Evolutionary conservation across 1,140 invertebrate species (phyloP), one percentile per base, ranked within the genome.

Genomic region (Dendroctonus valens): DNA sequence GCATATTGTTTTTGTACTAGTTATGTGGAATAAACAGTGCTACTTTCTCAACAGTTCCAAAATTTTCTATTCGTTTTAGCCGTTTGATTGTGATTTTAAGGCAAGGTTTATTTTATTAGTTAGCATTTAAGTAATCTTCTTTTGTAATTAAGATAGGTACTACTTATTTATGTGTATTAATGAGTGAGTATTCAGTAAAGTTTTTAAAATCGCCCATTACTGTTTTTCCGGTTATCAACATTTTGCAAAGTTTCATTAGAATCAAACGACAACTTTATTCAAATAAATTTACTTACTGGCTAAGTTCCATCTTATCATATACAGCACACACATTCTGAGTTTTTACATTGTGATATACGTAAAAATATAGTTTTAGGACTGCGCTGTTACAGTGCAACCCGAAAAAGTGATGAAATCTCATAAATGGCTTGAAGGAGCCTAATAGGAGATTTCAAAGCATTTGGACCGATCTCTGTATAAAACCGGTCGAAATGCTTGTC

Each of bases 251-350:
- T 26, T 26, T 26, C 26, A 26, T 26, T 26, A 26, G 26, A 46
- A 46, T 46, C 9, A 46, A 26, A 26, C 51, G 26, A 53, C 12
- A 53, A 26, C 11, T 37, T 15, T 55, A 55, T 40, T 55, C 41
- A 55, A 55, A 55, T 55, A 52, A 52, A 55, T 55, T 55, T 55
- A 40, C 41, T 55, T n/a, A n/a, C 8, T 52, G 8, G 9, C 8
- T 9, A 12, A 52, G 11, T 11, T 52, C 15, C 15, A 52, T 52
- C 9, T 15, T 52, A 37, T 40, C 6, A 41, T 55, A 55, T 11
- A 55, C 26, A 37, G 39, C 53, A 55, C 37, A 55, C 53, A 55
- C 53, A 55, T 55, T 40, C 53, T 40, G 53, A 41, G 37, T 55
- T 53, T 53, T 53, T 55, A 55, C 53, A 40, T 55, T 55, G 53